Conservation (phyloP, 2,113 vertebrate genomes). For the Diphyllodes magnificus region DNA sequence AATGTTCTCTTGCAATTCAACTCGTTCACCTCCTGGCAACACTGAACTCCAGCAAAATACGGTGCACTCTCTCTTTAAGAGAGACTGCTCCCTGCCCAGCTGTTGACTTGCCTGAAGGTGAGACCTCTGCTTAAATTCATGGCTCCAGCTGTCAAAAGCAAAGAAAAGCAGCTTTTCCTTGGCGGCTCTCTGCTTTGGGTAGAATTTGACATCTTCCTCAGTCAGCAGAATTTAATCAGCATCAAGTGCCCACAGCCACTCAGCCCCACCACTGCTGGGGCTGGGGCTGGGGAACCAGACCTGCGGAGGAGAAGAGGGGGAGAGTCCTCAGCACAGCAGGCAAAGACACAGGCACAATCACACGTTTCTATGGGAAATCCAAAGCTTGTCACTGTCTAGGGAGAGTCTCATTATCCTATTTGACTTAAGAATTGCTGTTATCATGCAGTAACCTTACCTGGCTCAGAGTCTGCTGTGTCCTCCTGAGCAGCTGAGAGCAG, state of each 20-base stretch:
- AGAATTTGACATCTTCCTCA: conserved; percentile 75
- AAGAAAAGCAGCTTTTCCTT: conserved; percentile 77
- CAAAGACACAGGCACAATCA: background rate
- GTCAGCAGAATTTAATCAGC: conserved; percentile 78
- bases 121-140: conserved; percentile 76
- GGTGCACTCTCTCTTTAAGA: conserved; percentile 53
- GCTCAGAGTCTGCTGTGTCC: background rate
- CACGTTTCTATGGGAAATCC: background rate
- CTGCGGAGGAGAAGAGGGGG: background rate
- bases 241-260: conserved; percentile 67
- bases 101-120: conserved; percentile 74
- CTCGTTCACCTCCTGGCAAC: conserved; percentile 27
- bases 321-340: background rate
- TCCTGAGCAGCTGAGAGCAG: background rate
- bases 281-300: conserved; percentile 13
- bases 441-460: background rate
- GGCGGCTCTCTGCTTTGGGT: conserved; percentile 74
- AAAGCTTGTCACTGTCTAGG: background rate
- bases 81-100: conserved; percentile 59
- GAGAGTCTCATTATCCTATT: conserved; percentile 10
- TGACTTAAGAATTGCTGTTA: conserved; percentile 37
- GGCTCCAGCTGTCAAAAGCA: conserved; percentile 75
- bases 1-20: conserved; percentile 23
- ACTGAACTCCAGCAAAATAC: conserved; percentile 18
- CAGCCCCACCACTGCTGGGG: conserved; percentile 45